These are phyloP conservation scores for Plectropomus leopardus DNA, from an alignment of 2,113 vertebrate species.

Conservation along the genomic window DNA sequence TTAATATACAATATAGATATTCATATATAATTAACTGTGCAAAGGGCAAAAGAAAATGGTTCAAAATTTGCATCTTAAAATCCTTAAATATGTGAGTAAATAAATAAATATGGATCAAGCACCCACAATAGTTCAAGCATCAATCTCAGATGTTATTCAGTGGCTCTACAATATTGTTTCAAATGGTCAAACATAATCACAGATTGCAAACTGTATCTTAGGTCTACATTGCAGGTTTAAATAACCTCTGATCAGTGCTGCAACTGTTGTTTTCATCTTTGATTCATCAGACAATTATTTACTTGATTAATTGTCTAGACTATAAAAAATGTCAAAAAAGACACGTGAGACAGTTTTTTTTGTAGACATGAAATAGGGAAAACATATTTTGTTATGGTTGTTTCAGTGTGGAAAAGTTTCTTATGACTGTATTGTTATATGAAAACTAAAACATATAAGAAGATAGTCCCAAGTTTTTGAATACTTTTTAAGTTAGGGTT, in stretches of 20 bases:
- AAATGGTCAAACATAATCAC: neutral
- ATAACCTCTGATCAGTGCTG: neutral
- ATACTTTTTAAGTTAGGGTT: neutral
- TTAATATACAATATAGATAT: no score
- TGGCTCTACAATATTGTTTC: neutral
- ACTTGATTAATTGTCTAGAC: neutral
- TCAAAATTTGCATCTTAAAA: no score
- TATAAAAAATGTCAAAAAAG: no score
- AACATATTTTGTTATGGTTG: accelerated
- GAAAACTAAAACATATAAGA: neutral
- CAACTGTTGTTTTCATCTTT: neutral
- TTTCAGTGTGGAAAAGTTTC: neutral
- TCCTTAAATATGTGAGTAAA: no score
- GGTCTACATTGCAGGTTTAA: neutral
- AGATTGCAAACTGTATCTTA: neutral
- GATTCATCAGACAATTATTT: no score
- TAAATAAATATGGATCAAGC: no score
- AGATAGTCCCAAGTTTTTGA: neutral
- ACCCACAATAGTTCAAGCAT: no score
- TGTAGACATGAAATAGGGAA: neutral
- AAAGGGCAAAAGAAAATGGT: no score
- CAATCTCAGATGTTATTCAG: neutral
- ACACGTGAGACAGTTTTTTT: neutral
- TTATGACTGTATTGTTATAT: neutral
- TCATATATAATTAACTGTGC: no score